These are phyloP conservation scores for Zaprionus camerounensis DNA, from an alignment of 1,140 invertebrate species.

Conservation along the genomic window DNA sequence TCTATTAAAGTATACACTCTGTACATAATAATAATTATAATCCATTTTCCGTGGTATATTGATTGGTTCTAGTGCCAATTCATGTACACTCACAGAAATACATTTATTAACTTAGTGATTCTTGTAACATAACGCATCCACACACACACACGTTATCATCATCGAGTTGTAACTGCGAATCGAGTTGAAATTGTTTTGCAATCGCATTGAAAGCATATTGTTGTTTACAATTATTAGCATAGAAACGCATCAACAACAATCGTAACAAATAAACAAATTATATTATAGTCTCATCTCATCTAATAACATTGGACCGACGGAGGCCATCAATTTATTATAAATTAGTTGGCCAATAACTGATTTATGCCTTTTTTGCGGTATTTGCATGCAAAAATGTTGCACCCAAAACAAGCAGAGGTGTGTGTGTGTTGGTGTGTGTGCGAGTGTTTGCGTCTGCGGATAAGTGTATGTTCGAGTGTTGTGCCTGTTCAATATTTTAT, in stretches of 20 bases:
- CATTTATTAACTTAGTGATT: background rate
- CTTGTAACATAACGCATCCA: background rate
- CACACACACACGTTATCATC: background rate
- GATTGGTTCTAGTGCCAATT: background rate
- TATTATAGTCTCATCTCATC: conserved; percentile 53
- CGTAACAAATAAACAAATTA: conserved; percentile 65
- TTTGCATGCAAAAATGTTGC: conserved; percentile 61
- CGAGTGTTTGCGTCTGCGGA: conserved; percentile 13
- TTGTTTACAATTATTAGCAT: conserved; percentile 47
- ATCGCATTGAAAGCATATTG: conserved; percentile 44
- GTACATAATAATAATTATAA: background rate
- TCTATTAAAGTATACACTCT: background rate
- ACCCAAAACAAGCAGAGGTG: conserved; percentile 39
- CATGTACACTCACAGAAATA: background rate
- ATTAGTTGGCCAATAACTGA: conserved; percentile 51
- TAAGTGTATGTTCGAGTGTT: conserved; percentile 49
- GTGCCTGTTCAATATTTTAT: conserved; percentile 74
- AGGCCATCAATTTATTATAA: conserved; percentile 72
- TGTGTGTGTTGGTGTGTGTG: conserved; percentile 12
- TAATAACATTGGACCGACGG: conserved; percentile 52
- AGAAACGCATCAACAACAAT: conserved; percentile 40
- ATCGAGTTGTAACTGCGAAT: conserved; percentile 18
- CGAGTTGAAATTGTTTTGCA: conserved; percentile 27
- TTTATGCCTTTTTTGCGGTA: conserved; percentile 60
- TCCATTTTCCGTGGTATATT: background rate